A percentile compares a stretch with the other conserved stretches of the same genome.
Evolutionary conservation across 2,797 vertebrate species (phyloP).

Genomic region (Ctenochaetus hawaiiensis): DNA sequence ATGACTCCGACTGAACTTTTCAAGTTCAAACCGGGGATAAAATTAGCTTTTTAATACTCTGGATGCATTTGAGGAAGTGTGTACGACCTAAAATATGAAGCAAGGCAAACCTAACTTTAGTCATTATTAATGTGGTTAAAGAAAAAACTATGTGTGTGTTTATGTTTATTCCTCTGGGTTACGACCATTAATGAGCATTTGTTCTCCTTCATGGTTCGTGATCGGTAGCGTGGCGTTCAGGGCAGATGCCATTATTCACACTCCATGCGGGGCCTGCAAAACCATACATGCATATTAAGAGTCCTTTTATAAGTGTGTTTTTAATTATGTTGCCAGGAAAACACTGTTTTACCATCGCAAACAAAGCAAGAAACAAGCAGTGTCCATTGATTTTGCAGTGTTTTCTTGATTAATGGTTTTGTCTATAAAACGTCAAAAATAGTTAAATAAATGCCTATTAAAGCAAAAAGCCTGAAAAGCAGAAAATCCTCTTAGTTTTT

Average conservation of each 20-base stretch:
- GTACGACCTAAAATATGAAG: neutral
- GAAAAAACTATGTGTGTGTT: neutral
- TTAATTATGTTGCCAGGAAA: neutral
- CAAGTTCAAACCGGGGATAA: constrained; percentile 18
- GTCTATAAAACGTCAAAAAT: neutral
- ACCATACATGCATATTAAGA: constrained; percentile 2
- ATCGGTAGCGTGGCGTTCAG: constrained; percentile 12
- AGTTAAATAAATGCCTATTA: too few relatives aligned
- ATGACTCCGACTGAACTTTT: constrained; percentile 23
- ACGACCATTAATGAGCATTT: constrained; percentile 3
- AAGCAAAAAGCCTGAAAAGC: too few relatives aligned
- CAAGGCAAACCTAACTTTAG: neutral
- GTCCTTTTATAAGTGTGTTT: constrained; percentile 9
- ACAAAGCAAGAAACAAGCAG: neutral
- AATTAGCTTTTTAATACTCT: neutral
- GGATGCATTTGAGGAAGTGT: neutral
- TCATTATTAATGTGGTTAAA: neutral
- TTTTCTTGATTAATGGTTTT: neutral
- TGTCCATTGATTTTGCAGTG: neutral
- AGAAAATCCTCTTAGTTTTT: neutral
- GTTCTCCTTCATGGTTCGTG: constrained; percentile 9
- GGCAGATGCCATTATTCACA: constrained; percentile 25
- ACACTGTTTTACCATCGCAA: neutral
- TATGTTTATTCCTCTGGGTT: neutral
- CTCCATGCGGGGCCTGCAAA: neutral